These are phyloP conservation scores for Amorpha juglandis DNA, from an alignment of 2,888 invertebrate genomes.

Conservation along the genomic window DNA sequence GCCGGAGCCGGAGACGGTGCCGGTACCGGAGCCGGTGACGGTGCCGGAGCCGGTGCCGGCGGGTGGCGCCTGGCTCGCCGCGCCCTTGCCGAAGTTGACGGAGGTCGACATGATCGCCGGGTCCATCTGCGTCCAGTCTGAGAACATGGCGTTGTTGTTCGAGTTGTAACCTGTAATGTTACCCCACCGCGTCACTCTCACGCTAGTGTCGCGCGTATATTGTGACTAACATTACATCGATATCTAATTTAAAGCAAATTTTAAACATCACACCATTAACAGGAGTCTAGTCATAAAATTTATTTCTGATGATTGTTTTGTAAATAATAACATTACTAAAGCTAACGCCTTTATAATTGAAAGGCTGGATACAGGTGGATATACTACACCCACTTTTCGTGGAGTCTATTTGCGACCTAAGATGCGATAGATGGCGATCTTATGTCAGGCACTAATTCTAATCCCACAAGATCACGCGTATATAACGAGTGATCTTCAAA, in stretches of 20 bases:
- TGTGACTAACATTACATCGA: not conserved
- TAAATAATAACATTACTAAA: no score
- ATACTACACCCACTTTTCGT: no score
- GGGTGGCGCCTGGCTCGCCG: constrained; percentile 31
- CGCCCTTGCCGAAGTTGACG: constrained; percentile 78
- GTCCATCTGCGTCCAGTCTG: constrained; percentile 96
- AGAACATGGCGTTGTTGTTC: constrained; percentile 78
- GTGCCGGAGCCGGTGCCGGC: constrained; percentile 27
- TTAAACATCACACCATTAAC: not conserved
- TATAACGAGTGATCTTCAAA: no score
- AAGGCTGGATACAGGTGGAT: no score
- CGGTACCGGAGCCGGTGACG: constrained; percentile 31
- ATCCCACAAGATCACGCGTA: no score
- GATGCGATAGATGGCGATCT: no score
- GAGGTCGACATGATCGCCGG: constrained; percentile 94
- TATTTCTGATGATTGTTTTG: no score
- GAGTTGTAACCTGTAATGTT: constrained; percentile 61
- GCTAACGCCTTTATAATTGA: no score
- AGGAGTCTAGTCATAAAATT: no score
- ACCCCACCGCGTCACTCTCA: not conserved
- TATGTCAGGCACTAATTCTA: no score
- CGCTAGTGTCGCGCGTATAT: not conserved
- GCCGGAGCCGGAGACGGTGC: constrained; percentile 37
- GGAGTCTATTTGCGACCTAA: no score
- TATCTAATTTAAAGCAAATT: not conserved